Conservation (phyloP, 2,113 vertebrate genomes). For the Hemichromis elongatus region DNA sequence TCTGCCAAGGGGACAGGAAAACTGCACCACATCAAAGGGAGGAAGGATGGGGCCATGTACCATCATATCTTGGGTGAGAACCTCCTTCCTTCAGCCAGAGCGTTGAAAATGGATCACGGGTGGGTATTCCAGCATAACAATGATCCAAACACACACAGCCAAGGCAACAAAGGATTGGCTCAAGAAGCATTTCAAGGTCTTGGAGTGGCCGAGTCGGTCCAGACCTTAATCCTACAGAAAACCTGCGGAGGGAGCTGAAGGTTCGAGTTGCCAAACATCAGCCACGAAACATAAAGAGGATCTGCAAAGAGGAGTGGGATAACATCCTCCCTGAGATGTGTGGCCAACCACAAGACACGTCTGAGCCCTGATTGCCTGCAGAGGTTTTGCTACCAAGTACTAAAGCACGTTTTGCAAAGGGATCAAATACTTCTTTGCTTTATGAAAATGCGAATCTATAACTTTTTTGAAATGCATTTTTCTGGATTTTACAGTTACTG, state of each 20-base stretch:
- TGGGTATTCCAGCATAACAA: background rate
- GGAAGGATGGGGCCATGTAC: rapidly evolving
- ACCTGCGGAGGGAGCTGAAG: background rate
- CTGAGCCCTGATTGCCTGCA: background rate
- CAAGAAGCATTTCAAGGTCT: background rate
- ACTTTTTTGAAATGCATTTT: background rate
- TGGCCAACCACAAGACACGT: background rate
- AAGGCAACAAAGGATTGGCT: background rate
- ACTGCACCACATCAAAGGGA: background rate
- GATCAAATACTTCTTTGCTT: rapidly evolving
- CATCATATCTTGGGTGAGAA: background rate
- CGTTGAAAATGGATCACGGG: background rate
- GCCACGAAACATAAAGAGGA: too few relatives aligned
- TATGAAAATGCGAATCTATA: background rate
- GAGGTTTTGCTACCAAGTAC: background rate
- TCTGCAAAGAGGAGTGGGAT: background rate
- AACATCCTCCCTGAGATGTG: background rate
- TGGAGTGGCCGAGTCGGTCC: background rate
- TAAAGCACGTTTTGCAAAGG: background rate
- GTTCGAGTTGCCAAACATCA: too few relatives aligned
- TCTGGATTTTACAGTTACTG: background rate
- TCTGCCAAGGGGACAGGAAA: background rate
- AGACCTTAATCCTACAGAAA: background rate
- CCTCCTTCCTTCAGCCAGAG: background rate
- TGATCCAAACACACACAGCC: background rate